Base-by-base conservation (phyloP, 92 coral and sea anemone genomes). In the Palythoa caribaeorum region DNA sequence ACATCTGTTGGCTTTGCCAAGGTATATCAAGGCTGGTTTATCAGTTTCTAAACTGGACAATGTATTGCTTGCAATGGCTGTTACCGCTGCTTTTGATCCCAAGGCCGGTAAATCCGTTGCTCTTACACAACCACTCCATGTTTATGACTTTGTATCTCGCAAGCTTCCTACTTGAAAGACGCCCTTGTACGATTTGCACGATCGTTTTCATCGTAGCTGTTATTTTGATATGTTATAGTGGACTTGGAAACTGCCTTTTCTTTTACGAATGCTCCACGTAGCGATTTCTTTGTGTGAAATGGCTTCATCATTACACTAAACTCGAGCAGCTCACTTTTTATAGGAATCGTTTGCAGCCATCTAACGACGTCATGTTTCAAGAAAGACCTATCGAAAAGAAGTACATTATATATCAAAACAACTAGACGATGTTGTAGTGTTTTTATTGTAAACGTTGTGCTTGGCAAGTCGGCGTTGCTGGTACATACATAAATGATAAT, bases 181-280 rank as follows among this genome's bases (percentile, higher is more conserved):
- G 99, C 88, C 99, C 99, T 28, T 97, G 99, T 88, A 97, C 99
- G 62, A 97, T 97, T 87, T 97, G 99, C 91, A 97, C 99, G 2
- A 88, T 97, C 51, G 99, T 97, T 54, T 97, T 97, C 74, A 90
- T 97, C 50, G 98, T 95, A 9, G 99, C 99, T 16, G 98, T 97
- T 62, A 92, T 96, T 68, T 89, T 95, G 9, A 97, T 97, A 88
- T 97, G 99, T 83, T 97, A 97, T 94, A 97, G 99, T 94, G 99
- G 99, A 79, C 92, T 97, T 75, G 99, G 99, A 57, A 97, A 97
- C 91, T 97, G 99, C 74, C 88, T 97, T 77, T 97, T 97, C 96
- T 91, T 93, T 71, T 63, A 87, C 48, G 99, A 97, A 55, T 97
- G 99, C 73, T 91, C 94, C 19, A 95, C 96, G 92, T 95, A 90